Conservation (phyloP, 2,888 invertebrate species). For the Metallyticus violacea region DNA sequence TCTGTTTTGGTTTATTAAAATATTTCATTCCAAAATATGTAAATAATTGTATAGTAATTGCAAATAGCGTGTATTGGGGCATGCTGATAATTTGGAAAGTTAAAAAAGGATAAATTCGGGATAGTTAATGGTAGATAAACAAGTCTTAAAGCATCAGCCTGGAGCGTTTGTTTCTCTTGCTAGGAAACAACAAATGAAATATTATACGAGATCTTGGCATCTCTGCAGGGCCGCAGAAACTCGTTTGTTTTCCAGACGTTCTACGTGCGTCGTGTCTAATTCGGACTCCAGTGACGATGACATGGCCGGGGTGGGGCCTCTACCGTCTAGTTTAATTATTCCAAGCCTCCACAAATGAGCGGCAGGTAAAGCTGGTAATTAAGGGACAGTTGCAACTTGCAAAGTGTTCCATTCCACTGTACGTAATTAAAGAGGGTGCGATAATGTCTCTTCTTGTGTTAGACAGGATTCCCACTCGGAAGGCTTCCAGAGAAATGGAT, state of each 20-base stretch:
- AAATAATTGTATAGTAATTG: no score
- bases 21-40: no score
- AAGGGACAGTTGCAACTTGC: background rate
- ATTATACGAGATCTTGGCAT: no score
- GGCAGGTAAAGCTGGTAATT: background rate
- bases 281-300: background rate
- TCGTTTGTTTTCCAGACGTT: no score
- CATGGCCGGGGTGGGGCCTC: no score
- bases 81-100: no score
- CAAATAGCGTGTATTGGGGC: no score
- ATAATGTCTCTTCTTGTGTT: background rate
- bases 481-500: background rate
- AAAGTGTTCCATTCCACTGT: background rate
- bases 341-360: background rate
- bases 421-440: background rate
- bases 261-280: background rate
- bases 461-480: no score
- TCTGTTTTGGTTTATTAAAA: no score
- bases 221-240: background rate
- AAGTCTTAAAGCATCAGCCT: no score
- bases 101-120: no score
- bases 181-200: background rate
- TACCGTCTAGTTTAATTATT: background rate
- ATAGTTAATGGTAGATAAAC: no score
- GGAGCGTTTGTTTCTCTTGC: background rate